A percentile compares a stretch with the other conserved stretches of the same genome.
phyloP scores from a whole-genome alignment of 92 coral and sea anemone species.

The Montipora capitata region DNA sequence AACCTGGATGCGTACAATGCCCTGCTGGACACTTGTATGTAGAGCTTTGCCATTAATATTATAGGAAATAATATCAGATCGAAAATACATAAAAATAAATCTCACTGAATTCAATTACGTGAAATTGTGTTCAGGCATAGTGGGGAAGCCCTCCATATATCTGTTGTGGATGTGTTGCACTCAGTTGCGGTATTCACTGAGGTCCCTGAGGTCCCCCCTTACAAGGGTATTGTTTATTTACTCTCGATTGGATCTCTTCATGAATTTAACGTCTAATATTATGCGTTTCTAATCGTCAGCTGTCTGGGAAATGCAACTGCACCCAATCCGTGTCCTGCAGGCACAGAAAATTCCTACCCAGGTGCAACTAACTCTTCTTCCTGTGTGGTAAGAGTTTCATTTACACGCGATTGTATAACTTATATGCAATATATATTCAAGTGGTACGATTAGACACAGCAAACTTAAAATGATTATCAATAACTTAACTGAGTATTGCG shows the following conservation, averaged over 20 bases:
- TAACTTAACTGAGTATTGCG: neutral
- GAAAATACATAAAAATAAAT: neutral
- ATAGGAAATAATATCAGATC: too few relatives aligned
- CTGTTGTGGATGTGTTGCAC: constrained; percentile 6
- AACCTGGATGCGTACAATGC: constrained; percentile 89
- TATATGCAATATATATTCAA: neutral
- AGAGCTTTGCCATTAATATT: neutral
- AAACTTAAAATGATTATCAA: too few relatives aligned
- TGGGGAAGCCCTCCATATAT: too few relatives aligned
- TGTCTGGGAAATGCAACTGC: constrained; percentile 91
- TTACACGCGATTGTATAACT: neutral
- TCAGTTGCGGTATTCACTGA: constrained; percentile 12
- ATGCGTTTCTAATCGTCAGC: constrained; percentile 43
- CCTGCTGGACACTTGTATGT: constrained; percentile 98
- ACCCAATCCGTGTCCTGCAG: constrained; percentile 83
- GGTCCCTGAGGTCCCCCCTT: neutral
- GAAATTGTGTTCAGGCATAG: neutral
- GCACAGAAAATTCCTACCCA: constrained; percentile 79
- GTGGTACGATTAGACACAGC: too few relatives aligned
- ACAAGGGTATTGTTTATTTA: constrained; percentile 12
- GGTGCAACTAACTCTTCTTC: constrained; percentile 73
- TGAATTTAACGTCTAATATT: constrained; percentile 12
- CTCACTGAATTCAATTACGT: too few relatives aligned
- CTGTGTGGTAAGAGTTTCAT: constrained; percentile 82
- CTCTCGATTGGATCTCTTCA: constrained; percentile 27